Percentiles rank a stretch among this genome's conserved stretches.
phyloP scores from a whole-genome alignment of 2,113 vertebrate species.

The Cisticola juncidis region DNA sequence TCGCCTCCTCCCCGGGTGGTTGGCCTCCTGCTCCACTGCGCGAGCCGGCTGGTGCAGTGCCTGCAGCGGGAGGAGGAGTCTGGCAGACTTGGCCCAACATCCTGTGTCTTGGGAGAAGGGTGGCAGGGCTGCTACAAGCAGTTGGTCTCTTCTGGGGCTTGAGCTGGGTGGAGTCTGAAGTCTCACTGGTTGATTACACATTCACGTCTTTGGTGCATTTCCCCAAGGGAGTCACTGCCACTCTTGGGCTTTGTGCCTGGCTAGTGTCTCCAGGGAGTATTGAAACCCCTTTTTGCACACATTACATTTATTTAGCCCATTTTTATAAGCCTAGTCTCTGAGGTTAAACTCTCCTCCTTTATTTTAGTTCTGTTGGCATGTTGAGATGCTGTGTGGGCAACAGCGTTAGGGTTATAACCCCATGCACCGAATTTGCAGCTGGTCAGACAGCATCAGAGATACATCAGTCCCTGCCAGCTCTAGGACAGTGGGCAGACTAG shows the following conservation, averaged over 20 bases:
- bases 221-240: rapidly evolving
- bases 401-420: neutral
- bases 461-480: neutral
- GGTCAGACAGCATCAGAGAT: neutral
- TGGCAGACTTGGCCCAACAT: neutral
- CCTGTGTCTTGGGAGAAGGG: neutral
- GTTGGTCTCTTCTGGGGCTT: neutral
- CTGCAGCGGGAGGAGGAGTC: neutral
- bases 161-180: neutral
- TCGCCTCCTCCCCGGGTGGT: neutral
- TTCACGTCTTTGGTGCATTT: neutral
- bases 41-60: neutral
- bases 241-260: neutral
- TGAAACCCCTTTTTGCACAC: neutral
- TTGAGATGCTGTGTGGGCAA: rapidly evolving
- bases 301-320: neutral
- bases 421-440: neutral
- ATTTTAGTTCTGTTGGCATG: neutral
- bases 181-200: neutral
- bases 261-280: neutral
- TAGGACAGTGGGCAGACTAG: neutral
- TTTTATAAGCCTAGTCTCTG: neutral
- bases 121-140: neutral
- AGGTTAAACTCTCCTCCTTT: neutral
- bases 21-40: neutral